Evolutionary conservation across 1,140 invertebrate species (phyloP), one percentile per base, ranked within the genome.

Genomic region (Macrobrachium rosenbergii): DNA sequence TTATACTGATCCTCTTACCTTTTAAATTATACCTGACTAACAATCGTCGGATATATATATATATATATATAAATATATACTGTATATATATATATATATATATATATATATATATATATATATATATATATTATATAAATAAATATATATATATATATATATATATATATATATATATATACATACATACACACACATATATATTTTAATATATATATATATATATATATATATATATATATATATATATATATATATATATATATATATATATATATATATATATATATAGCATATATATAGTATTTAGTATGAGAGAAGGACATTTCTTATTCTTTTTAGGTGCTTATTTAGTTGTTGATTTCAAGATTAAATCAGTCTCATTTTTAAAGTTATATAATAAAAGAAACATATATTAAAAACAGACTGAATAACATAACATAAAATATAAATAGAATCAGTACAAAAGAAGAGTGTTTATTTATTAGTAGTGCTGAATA

Each of bases 161-260:
- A 67, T 67, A 67, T 67, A 67, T 67, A 67, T 67, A 67, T 67
- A 67, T 67, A 67, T 67, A 5, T 67, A 67, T 67, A 67, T 67
- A 67, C 8, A 67, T 5, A 67, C 8, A 67, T 17, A 67, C 10
- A 67, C 10, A 67, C 5, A 67, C 7, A 67, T 67, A 67, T 67
- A 67, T 67, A 67, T 67, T n/a, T n/a, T n/a, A n/a, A 67, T 67
- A 67, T 67, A 67, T 5, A 67, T 67, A 64, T 23, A 67, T 23
- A 67, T 23, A 67, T 67, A 67, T 67, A 67, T 67, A 67, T 67
- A 67, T 67, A 67, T 67, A 67, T 67, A 5, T 23, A 67, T 17
- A 67, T 67, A 67, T 67, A 64, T 21, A 67, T 67, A 67, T 67
- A 67, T 67, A 5, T 23, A 67, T 67, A 5, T 67, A 23, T 67